Evolutionary conservation across 2,113 vertebrate genomes (phyloP).

Genomic region (Merops nubicus): DNA sequence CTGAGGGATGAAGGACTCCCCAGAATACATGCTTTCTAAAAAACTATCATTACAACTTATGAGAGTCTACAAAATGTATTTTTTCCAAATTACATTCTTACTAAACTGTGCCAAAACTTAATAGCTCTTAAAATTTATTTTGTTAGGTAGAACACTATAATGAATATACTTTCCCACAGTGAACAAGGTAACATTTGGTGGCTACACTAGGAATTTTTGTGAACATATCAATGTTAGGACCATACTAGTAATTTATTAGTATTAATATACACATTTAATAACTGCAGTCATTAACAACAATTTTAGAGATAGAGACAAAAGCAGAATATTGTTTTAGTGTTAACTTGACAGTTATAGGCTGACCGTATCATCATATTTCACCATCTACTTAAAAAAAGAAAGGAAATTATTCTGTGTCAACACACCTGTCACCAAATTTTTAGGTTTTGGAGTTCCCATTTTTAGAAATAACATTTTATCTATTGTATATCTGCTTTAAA

Average conservation of each 20-base stretch:
- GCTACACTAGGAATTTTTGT: neutral
- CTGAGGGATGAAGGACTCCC: neutral
- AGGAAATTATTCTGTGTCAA: neutral
- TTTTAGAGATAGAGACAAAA: neutral
- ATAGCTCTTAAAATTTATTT: neutral
- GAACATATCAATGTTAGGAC: neutral
- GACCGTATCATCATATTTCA: neutral
- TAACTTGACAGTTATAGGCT: neutral
- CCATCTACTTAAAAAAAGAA: neutral
- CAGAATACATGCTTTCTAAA: accelerated
- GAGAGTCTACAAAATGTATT: neutral
- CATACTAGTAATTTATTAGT: neutral
- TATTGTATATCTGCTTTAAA: neutral
- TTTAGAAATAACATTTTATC: neutral
- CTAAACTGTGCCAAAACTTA: neutral
- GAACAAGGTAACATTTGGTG: neutral
- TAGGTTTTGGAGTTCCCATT: neutral
- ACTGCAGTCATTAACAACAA: neutral
- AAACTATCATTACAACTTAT: neutral
- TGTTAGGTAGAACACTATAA: neutral
- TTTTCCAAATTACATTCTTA: neutral
- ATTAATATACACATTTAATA: neutral
- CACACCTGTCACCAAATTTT: neutral
- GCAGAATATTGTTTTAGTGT: neutral
- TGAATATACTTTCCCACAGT: neutral